These are phyloP conservation scores for Peribatodes rhomboidaria DNA, from an alignment of 2,888 invertebrate genomes.

Conservation along the genomic window DNA sequence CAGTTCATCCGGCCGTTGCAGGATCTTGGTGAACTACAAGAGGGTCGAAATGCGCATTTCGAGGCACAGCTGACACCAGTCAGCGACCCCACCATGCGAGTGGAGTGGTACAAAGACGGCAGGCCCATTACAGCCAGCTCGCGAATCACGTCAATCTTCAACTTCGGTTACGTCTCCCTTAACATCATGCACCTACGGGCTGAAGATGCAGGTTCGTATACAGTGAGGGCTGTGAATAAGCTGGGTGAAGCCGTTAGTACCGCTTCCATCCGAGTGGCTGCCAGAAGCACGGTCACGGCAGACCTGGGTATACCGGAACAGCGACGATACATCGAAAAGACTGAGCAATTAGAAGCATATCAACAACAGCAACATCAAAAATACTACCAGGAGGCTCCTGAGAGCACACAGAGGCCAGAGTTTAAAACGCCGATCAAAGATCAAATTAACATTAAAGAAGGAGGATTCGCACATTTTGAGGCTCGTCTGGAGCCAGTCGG, in stretches of 20 bases:
- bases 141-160: conserved; percentile 98
- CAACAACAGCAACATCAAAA: conserved; percentile 93
- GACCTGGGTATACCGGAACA: conserved; percentile 96
- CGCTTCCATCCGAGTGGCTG: conserved; percentile 91
- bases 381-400: conserved; percentile 92
- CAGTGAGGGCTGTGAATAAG: conserved; percentile 96
- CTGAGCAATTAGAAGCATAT: conserved; percentile 96
- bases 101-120: conserved; percentile 98
- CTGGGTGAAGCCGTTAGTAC: conserved; percentile 96
- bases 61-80: conserved; percentile 97
- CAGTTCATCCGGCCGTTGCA: conserved; percentile 95
- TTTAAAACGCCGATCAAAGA: conserved; percentile 96
- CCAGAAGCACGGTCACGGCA: conserved; percentile 93
- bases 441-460: conserved; percentile 94
- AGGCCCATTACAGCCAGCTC: conserved; percentile 98
- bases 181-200: conserved; percentile 99
- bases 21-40: conserved; percentile 94
- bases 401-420: conserved; percentile 92
- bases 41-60: conserved; percentile 96
- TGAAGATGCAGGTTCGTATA: conserved; percentile 99
- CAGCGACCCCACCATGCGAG: conserved; percentile 97
- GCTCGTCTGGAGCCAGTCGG: conserved; percentile 97
- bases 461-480: conserved; percentile 98
- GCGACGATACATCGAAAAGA: conserved; percentile 96
- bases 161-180: conserved; percentile 99